Evolutionary conservation across 2,888 invertebrate species (phyloP), one percentile per base, ranked within the genome.

Genomic region (Vannuccia rotundouncinata): DNA sequence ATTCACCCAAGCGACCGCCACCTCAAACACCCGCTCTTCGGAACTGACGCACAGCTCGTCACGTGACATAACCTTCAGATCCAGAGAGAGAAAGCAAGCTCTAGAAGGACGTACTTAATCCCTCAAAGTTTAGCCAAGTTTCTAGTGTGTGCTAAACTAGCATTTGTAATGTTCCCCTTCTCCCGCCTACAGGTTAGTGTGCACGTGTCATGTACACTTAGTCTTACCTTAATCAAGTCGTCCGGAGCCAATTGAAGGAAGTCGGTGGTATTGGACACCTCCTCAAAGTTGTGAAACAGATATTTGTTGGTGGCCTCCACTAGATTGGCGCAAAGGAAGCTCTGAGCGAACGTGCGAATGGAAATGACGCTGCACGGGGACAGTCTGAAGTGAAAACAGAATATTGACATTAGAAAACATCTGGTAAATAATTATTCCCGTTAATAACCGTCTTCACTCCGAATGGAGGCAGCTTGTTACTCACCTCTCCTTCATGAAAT

Each of bases 301-400:
- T 66, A 78, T 59, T 92, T 92, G 85, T 93, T 92, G 2, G 93
- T 92, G 2, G 92, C 92, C 83, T 92, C 91, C 1, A 93, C 91
- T 59, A 94, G 89, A 1, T 90, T 88, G 0, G 90, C 88, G 85
- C 93, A 93, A 82, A 92, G 91, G 82, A 94, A 89, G 22, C 92
- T 92, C 85, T 93, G 92, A 1, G 93, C 94, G 89, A 94, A 94
- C 79, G 91, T 90, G 29, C 93, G 90, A 80, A 94, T 92, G 5
- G 93, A 93, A 81, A 94, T 87, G 10, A 93, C 93, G 88, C 94
- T 94, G 84, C 92, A 91, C 0, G 93, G 92, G 85, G 92, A 92
- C 84, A 94, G 91, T 10, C 78, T 78, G 73, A 1, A 78, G 59
- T n/a, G n/a, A 22, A 28, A 73, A 73, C 17, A n/a, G n/a, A n/a